These are phyloP conservation scores for Cassiopea xamachana DNA, from an alignment of 30 jellyfish, hydroid and myxozoan species.

Conservation along the genomic window DNA sequence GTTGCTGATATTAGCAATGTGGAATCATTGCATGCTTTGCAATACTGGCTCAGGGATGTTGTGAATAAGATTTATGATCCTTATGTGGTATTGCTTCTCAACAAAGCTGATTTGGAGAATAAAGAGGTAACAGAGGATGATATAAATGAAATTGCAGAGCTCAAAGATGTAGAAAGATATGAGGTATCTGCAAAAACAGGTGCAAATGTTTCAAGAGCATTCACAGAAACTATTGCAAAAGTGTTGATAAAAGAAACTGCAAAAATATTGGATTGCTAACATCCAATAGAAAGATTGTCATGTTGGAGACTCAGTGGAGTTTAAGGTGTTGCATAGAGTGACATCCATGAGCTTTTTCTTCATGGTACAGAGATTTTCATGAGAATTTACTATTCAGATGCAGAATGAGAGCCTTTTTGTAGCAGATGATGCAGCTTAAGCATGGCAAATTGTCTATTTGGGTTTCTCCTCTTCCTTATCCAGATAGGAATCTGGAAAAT, in stretches of 20 bases:
- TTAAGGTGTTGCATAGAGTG: too few species aligned
- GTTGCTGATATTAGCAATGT: conserved; percentile 62
- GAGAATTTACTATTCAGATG: too few species aligned
- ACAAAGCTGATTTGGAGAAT: conserved; percentile 73
- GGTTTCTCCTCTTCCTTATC: too few species aligned
- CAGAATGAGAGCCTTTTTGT: too few species aligned
- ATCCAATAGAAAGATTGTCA: too few species aligned
- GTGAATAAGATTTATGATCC: conserved; percentile 67
- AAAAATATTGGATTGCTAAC: conserved; percentile 21
- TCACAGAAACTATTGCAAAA: conserved; percentile 70
- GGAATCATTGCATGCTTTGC: conserved; percentile 13
- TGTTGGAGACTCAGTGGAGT: too few species aligned
- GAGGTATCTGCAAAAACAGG: conserved; percentile 93
- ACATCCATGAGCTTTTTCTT: too few species aligned
- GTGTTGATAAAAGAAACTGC: conserved; percentile 76
- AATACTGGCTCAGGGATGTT: conserved; percentile 71
- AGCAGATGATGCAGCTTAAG: too few species aligned
- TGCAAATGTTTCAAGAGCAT: conserved; percentile 66
- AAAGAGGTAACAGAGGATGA: conserved; percentile 42
- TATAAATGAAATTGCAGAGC: conserved; percentile 26
- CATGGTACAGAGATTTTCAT: too few species aligned
- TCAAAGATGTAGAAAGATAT: conserved; percentile 49
- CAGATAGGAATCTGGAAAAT: too few species aligned
- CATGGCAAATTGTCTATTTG: too few species aligned
- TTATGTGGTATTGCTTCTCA: conserved; percentile 68